Evolutionary conservation across 2,888 invertebrate species (phyloP).

Genomic region (Drosophila ustulata): DNA sequence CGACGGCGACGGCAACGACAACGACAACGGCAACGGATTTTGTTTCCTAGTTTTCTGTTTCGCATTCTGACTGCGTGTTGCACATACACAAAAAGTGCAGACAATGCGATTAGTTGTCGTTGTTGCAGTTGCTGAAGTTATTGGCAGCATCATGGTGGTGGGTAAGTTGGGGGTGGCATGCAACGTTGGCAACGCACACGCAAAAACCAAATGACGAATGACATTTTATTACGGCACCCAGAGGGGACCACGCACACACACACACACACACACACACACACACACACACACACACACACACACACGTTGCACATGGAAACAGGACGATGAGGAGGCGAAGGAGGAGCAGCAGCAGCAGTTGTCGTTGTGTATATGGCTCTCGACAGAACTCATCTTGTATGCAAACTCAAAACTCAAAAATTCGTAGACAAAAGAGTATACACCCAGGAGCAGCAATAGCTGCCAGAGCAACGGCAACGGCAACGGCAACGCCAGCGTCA

Average conservation of each 20-base stretch:
- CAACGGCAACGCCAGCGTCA: constrained; percentile 4
- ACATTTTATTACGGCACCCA: constrained; percentile 82
- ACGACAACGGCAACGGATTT: constrained; percentile 39
- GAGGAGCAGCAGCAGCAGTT: not conserved
- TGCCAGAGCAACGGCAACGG: constrained; percentile 25
- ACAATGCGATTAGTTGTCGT: constrained; percentile 80
- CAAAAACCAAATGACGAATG: constrained; percentile 82
- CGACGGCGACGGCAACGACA: constrained; percentile 29
- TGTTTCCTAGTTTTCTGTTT: constrained; percentile 43
- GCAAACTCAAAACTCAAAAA: constrained; percentile 81
- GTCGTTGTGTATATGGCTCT: constrained; percentile 35
- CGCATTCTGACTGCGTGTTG: constrained; percentile 77
- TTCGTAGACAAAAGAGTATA: constrained; percentile 79
- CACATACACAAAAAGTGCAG: constrained; percentile 78
- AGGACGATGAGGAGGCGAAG: constrained; percentile 19
- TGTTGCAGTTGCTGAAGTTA: constrained; percentile 71
- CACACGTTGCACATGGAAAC: constrained; percentile 12
- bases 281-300: constrained; percentile 11
- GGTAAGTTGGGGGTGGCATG: not conserved
- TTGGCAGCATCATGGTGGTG: constrained; percentile 48
- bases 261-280: no score
- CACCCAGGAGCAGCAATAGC: constrained; percentile 50
- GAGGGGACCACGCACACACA: constrained; percentile 67
- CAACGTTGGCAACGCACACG: constrained; percentile 59
- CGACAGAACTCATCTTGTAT: constrained; percentile 80